A percentile compares a stretch with the other conserved stretches of the same genome.
phyloP scores from a whole-genome alignment of 2,797 vertebrate species.

The Alosa sapidissima region DNA sequence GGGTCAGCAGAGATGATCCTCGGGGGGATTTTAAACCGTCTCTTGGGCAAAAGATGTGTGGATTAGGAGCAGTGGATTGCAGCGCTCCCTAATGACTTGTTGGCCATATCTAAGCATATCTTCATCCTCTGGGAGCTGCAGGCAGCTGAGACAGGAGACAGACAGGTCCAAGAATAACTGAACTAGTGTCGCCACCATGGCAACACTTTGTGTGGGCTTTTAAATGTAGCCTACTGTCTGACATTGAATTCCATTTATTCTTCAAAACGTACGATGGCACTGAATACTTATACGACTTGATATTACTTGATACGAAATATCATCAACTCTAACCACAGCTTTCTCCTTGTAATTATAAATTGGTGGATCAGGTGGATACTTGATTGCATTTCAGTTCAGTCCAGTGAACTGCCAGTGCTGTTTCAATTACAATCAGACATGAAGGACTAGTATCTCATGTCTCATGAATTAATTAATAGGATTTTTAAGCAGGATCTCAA shows the following conservation, averaged over 20 bases:
- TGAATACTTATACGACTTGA: no score
- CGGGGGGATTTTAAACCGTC: not conserved
- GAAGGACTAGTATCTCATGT: not conserved
- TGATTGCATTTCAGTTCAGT: not conserved
- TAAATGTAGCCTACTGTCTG: no score
- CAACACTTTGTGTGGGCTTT: not conserved
- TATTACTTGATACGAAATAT: not conserved
- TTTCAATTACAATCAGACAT: not conserved
- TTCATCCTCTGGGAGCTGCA: slow-evolving; percentile 1
- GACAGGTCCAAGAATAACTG: not conserved
- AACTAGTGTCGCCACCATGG: not conserved
- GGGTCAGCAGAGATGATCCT: slow-evolving; percentile 26
- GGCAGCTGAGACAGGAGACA: not conserved
- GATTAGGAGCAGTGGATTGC: slow-evolving; percentile 15
- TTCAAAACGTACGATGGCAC: not conserved
- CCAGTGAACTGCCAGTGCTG: not conserved
- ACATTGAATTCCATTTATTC: not conserved
- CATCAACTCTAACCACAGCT: not conserved
- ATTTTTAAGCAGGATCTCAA: not conserved
- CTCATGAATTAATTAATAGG: not conserved
- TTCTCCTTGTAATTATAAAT: not conserved
- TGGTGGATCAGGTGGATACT: not conserved
- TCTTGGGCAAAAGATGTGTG: slow-evolving; percentile 5
- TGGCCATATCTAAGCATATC: slow-evolving; percentile 26
- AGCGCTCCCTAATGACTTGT: slow-evolving; percentile 23